Evolutionary conservation across 2,113 vertebrate genomes (phyloP), one percentile per base, ranked within the genome.

Genomic region (Urocolius indicus): DNA sequence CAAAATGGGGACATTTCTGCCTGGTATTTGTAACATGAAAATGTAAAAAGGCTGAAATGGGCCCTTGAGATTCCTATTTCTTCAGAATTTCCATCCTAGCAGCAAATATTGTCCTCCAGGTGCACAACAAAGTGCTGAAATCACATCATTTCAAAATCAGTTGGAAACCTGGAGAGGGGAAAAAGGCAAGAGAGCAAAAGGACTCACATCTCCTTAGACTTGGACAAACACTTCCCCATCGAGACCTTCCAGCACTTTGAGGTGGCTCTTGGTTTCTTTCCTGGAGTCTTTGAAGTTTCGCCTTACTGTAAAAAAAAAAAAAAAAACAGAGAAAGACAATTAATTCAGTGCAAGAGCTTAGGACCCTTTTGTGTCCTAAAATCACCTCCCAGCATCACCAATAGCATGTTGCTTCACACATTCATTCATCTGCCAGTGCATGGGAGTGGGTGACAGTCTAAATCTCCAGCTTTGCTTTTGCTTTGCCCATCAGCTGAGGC

Each of bases 391-490:
- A 29, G 63, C 67, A 67, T 58, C 67, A 54, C 1, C 49, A 36
- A 10, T 2, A n/a, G 7, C 32, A 21, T 76, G 72, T 67, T 58
- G 14, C 38, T 58, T 54, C 43, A 7, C 2, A 0, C 23, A 1
- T 49, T 49, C 20, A 9, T 67, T 66, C 55, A 34, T 12, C 43
- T 30, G 4, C 19, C 62, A 74, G 21, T 20, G 13, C 38, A 36
- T 62, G 29, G 23, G 46, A 54, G 68, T 13, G 3, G 12, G 59
- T 19, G 78, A 59, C 34, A 67, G 55, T 24, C 76, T 65, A 8
- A 30, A 88, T 90, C 87, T 80, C 84, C 91, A 86, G 38, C 77
- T 63, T 84, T 72, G 84, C 91, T 88, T 91, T 78, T 77, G 69
- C 89, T 8, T 49, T 84, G 93, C 89, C n/a, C 4, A 59, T 4